Percentiles rank a stretch among this genome's conserved stretches.
These are phyloP conservation scores for Polyploca ridens DNA, from an alignment of 2,888 invertebrate genomes.

Conservation along the genomic window DNA sequence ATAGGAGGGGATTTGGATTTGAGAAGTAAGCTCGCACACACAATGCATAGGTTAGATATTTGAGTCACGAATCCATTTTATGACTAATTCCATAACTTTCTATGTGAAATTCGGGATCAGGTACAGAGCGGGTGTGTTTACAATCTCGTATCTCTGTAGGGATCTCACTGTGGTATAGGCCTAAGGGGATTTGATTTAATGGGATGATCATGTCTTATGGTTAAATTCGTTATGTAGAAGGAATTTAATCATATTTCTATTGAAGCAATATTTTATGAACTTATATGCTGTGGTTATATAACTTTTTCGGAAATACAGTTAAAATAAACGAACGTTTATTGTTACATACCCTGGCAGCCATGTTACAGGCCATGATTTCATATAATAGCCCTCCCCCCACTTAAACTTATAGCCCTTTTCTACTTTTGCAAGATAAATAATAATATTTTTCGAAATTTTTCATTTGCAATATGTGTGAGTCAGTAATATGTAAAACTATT, in stretches of 20 bases:
- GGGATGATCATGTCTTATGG: constrained; percentile 50
- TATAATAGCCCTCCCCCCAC: too few species aligned
- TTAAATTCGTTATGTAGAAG: constrained; percentile 25
- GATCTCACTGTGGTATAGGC: constrained; percentile 56
- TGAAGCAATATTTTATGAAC: neutral
- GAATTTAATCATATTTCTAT: constrained; percentile 27
- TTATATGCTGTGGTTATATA: too few species aligned
- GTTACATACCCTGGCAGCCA: too few species aligned
- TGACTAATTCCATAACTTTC: constrained; percentile 85
- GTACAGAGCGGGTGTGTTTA: constrained; percentile 73
- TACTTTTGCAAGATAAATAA: too few species aligned
- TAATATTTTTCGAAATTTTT: too few species aligned
- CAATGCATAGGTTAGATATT: constrained; percentile 80
- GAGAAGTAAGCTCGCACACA: constrained; percentile 28
- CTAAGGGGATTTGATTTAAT: constrained; percentile 72
- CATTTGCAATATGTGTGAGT: too few species aligned
- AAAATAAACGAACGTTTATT: too few species aligned
- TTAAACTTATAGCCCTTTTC: too few species aligned
- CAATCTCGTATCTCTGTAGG: constrained; percentile 68
- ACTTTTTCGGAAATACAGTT: too few species aligned
- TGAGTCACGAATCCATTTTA: constrained; percentile 84
- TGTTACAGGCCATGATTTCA: too few species aligned
- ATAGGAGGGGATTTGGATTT: constrained; percentile 14
- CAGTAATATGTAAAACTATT: too few species aligned
- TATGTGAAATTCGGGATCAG: constrained; percentile 83